Base-by-base conservation (phyloP, 2,888 invertebrate species). In the Lycophotia porphyrea region DNA sequence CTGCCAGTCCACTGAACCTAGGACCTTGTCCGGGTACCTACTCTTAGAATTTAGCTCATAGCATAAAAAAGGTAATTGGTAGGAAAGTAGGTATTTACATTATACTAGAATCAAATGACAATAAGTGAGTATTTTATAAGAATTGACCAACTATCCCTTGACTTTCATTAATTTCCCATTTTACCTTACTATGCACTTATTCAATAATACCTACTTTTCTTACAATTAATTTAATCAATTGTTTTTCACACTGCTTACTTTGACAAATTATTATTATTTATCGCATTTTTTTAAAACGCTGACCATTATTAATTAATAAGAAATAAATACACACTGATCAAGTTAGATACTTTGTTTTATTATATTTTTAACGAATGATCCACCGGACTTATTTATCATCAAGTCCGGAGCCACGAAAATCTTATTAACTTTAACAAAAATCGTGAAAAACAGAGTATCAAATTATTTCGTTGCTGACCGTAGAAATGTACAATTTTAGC, bases 321-420 rank as follows among this genome's bases (percentile, higher is more conserved):
- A 47, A 79, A 52, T 72, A 71, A 55, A 80, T 8, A 70, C 18
- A 60, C 47, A 34, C 31, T 18, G 42, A 58, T 36, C 5, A 71
- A 71, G n/a, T n/a, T 18, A 77, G 4, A 9, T 31, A 8, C 15
- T 49, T 61, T 79, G 13, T 76, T 76, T 76, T 70, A 78, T 78
- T 76, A 49, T 27, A 58, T 13, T n/a, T 7, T 42, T 36, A n/a
- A n/a, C 18, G 5, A 71, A 70, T 39, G 8, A 7, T n/a, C 31
- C 8, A 2, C 34, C 2, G 24, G 13, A 36, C 11, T 21, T 68
- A 49, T 15, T 21, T 68, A 49, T 15, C 49, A 24, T 39, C 39
- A 27, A 4, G 2, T 47, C 21, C 47, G 47, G 13, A 27, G 15
- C 15, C 34, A 68, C 21, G 42, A 70, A 42, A n/a, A 11, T 34